These are phyloP conservation scores for Myotis davidii DNA, from an alignment of 2,113 vertebrate species.

Conservation along the genomic window DNA sequence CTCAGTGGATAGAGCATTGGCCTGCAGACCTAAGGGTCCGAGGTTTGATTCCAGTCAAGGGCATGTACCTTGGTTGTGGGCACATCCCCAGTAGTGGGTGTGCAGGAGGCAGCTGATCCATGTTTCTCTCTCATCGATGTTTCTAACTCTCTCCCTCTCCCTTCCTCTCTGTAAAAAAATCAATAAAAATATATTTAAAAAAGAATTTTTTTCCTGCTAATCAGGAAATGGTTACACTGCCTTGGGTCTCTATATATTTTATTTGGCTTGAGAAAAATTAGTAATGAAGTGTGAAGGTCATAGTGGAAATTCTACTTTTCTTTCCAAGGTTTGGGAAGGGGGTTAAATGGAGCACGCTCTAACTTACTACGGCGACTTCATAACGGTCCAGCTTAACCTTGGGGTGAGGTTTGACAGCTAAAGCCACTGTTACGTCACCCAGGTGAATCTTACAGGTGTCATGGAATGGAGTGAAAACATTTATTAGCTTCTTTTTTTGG, in stretches of 20 bases:
- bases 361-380: background rate
- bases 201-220: background rate
- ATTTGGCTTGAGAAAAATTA: constrained; percentile 58
- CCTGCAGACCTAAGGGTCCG: too few relatives aligned
- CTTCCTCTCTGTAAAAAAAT: too few relatives aligned
- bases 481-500: background rate
- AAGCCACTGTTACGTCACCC: constrained; percentile 34
- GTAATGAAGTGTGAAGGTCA: constrained; percentile 63
- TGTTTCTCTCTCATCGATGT: too few relatives aligned
- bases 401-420: constrained; percentile 53
- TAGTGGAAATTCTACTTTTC: constrained; percentile 58
- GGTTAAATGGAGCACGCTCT: background rate
- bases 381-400: constrained; percentile 40
- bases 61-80: too few relatives aligned
- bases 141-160: too few relatives aligned
- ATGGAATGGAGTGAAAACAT: constrained; percentile 32
- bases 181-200: too few relatives aligned
- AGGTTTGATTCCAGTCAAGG: too few relatives aligned
- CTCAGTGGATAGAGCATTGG: too few relatives aligned
- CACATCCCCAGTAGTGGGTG: too few relatives aligned
- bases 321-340: background rate
- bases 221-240: constrained; percentile 38
- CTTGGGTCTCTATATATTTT: constrained; percentile 53
- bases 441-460: constrained; percentile 50
- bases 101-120: too few relatives aligned